Evolutionary conservation across 2,888 invertebrate genomes (phyloP), one percentile per base, ranked within the genome.

Genomic region (Pseudoips prasinana): DNA sequence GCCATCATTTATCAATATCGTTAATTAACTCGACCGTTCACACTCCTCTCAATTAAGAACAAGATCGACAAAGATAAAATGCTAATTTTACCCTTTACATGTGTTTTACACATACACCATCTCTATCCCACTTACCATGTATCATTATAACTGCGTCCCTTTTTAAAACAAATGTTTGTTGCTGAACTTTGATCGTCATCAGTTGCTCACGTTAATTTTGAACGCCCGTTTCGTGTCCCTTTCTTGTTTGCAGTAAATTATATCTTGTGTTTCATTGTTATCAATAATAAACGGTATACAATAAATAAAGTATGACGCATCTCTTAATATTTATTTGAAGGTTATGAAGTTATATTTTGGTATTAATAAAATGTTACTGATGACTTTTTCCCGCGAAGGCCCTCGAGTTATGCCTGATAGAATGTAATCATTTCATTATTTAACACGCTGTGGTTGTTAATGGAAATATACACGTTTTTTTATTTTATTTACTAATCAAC

Each of bases 21-120:
- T 58, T 84, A 85, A 85, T 84, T 81, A 84, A 77, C 68, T 50
- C 57, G 66, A 72, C 71, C 65, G 72, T 76, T 75, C 72, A 65
- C 74, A 71, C 69, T 71, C 59, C 70, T 69, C 72, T 70, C 78
- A 84, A 82, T 83, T 85, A 82, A 77, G 60, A 53, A 42, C 51
- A 66, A 73, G 78, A 83, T 81, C 65, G 62, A 58, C 64, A 64
- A 64, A 72, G 80, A 83, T 81, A 73, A 76, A 59, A 79, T 76
- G 78, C 63, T 69, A 80, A 75, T 80, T 69, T 66, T 59, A 46
- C 49, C 61, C 49, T 48, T 62, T 58, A 55, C 18, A 60, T 70
- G 69, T 77, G 42, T 71, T 69, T 73, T 56, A n/a, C n/a, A n/a
- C n/a, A n/a, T n/a, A n/a, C n/a, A n/a, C n/a, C n/a, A 7, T 69